Conservation (phyloP, 2,113 vertebrate genomes). For the Tachuris rubrigastra region DNA sequence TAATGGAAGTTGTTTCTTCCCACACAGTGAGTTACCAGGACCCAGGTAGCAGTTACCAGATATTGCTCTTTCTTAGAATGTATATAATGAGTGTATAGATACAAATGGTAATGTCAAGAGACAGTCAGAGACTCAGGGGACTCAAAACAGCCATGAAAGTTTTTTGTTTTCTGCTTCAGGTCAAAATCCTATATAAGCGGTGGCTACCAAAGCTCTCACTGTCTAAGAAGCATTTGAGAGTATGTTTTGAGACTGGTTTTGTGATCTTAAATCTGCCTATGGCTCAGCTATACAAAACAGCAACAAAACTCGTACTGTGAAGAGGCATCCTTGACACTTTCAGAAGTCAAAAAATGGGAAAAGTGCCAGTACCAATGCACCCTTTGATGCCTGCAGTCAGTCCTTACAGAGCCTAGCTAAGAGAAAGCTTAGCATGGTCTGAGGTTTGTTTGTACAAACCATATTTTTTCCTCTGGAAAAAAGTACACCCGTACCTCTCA, state of each 20-base stretch:
- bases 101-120: background rate
- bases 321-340: background rate
- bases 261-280: background rate
- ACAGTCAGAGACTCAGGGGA: background rate
- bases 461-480: background rate
- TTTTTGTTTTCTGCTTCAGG: fast-evolving
- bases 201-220: background rate
- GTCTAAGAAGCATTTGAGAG: background rate
- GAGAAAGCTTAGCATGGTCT: background rate
- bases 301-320: background rate
- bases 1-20: background rate
- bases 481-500: fast-evolving
- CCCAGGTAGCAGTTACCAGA: background rate
- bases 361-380: background rate
- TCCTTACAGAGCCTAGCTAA: background rate
- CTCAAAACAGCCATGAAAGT: background rate
- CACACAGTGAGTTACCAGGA: background rate
- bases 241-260: background rate
- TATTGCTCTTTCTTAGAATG: background rate
- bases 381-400: background rate
- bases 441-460: background rate
- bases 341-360: background rate
- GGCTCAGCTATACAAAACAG: background rate
- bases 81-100: background rate
- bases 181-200: background rate